Conservation (phyloP, 2,797 vertebrate species). For the Characodon lateralis region DNA sequence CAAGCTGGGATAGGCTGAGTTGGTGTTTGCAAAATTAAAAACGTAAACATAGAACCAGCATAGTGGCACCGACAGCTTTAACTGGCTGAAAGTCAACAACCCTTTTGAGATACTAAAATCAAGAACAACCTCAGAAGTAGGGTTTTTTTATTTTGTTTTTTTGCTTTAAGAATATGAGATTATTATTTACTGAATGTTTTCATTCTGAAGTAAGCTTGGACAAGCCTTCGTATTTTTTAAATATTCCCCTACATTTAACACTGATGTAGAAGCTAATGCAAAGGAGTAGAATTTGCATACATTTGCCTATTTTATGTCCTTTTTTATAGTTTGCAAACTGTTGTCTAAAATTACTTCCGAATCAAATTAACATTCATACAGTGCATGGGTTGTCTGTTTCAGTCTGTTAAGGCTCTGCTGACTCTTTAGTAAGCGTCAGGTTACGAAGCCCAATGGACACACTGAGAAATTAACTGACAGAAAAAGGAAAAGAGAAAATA, state of each 20-base stretch:
- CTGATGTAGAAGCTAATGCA: not conserved
- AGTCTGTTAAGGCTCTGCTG: constrained; percentile 84
- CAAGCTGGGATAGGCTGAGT: constrained; percentile 59
- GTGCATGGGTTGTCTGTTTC: constrained; percentile 82
- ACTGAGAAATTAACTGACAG: constrained; percentile 71
- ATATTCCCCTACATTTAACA: not conserved
- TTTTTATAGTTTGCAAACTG: constrained; percentile 57
- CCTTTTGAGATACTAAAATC: constrained; percentile 33
- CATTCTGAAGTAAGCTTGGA: not conserved
- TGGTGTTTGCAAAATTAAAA: constrained; percentile 61
- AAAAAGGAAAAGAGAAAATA: constrained; percentile 48
- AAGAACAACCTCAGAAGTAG: constrained; percentile 18
- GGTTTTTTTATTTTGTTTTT: constrained; percentile 7
- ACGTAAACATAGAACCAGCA: constrained; percentile 59
- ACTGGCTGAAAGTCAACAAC: constrained; percentile 83
- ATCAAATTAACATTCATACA: constrained; percentile 62
- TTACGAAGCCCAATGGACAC: constrained; percentile 77
- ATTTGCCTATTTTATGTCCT: constrained; percentile 29
- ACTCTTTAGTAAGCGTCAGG: constrained; percentile 78
- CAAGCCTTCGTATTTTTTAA: not conserved
- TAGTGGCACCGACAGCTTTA: constrained; percentile 78
- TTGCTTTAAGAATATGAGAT: constrained; percentile 1
- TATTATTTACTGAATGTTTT: not conserved
- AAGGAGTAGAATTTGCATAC: not conserved
- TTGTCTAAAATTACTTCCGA: constrained; percentile 57